These are phyloP conservation scores for Erebia aethiops DNA, from an alignment of 2,888 invertebrate species.

Conservation along the genomic window DNA sequence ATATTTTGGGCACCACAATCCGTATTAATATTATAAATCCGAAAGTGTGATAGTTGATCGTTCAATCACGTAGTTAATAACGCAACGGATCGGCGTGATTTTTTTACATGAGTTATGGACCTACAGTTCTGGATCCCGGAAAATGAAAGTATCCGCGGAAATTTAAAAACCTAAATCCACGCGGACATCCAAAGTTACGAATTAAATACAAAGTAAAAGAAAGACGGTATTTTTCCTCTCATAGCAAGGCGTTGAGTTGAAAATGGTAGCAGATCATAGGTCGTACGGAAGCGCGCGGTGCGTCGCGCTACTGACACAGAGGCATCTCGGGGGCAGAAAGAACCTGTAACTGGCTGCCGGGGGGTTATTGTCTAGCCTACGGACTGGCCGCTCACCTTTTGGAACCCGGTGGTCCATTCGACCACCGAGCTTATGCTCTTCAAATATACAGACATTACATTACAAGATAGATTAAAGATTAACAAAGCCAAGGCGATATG, in stretches of 20 bases:
- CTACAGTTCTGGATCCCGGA: too few species aligned
- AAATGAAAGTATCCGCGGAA: too few species aligned
- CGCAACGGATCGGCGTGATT: too few species aligned
- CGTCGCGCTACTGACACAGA: slow-evolving; percentile 63
- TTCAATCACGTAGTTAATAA: too few species aligned
- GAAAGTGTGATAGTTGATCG: too few species aligned
- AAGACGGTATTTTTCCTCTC: not conserved
- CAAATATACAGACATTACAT: slow-evolving; percentile 36
- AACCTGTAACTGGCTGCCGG: slow-evolving; percentile 82
- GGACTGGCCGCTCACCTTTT: slow-evolving; percentile 65
- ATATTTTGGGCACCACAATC: too few species aligned
- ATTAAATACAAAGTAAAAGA: too few species aligned
- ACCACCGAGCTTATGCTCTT: slow-evolving; percentile 55
- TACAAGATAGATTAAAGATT: slow-evolving; percentile 39
- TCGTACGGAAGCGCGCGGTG: slow-evolving; percentile 60
- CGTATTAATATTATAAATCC: too few species aligned
- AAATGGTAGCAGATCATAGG: slow-evolving; percentile 42
- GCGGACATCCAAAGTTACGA: too few species aligned
- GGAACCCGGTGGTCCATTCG: slow-evolving; percentile 54
- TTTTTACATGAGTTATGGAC: too few species aligned
- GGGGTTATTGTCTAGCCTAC: slow-evolving; percentile 77
- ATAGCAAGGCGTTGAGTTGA: slow-evolving; percentile 13
- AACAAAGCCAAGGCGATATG: slow-evolving; percentile 38
- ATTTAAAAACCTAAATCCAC: too few species aligned
- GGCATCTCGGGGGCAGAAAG: slow-evolving; percentile 75